These are phyloP conservation scores for Balearica regulorum DNA, from an alignment of 2,797 vertebrate species.

Conservation along the genomic window DNA sequence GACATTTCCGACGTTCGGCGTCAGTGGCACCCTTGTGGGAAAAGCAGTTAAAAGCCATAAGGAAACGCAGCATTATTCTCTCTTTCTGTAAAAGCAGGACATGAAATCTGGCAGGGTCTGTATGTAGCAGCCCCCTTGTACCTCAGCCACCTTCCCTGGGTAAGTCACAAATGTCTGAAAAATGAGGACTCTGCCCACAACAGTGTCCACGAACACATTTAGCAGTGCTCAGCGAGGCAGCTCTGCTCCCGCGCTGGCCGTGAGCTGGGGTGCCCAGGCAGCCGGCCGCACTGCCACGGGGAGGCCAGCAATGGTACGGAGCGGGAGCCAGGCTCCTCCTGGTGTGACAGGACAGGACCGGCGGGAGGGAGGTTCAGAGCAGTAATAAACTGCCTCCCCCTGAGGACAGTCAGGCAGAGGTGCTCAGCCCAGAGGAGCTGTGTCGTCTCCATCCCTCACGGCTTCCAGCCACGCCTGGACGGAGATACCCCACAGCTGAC, in stretches of 20 bases:
- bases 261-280: not conserved
- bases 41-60: not conserved
- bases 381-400: too few relatives aligned
- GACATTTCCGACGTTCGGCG: not conserved
- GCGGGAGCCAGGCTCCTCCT: not conserved
- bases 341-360: not conserved
- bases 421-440: not conserved
- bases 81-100: not conserved
- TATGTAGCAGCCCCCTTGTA: not conserved
- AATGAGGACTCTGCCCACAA: accelerated
- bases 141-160: not conserved
- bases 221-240: not conserved
- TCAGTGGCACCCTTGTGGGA: not conserved
- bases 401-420: not conserved
- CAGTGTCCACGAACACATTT: accelerated
- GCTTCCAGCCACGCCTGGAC: not conserved
- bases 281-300: accelerated
- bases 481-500: not conserved
- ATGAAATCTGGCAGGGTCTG: not conserved
- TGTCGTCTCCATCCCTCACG: not conserved
- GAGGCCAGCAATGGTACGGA: not conserved
- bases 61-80: not conserved
- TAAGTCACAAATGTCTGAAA: not conserved
- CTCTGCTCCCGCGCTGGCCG: not conserved
- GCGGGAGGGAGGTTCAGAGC: not conserved